Base-by-base conservation (phyloP, 2,797 vertebrate species). In the Chaetophractus vellerosus region DNA sequence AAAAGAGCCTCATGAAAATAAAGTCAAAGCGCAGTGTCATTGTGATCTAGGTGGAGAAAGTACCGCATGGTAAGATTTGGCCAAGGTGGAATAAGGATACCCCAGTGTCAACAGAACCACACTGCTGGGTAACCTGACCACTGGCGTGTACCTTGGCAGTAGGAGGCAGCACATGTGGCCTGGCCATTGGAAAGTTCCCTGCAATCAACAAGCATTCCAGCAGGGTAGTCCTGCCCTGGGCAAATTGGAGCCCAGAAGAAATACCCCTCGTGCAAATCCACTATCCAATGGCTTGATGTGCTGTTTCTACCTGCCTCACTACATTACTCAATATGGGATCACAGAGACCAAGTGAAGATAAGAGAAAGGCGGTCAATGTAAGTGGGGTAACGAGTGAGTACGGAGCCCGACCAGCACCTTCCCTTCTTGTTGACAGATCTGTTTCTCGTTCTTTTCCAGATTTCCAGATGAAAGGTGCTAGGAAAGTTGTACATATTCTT, bases 391-490 rank as follows among this genome's bases (percentile, higher is more conserved):
- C 2, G 24, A 21, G 16, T 1, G 14, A 26, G 33, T 31, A 2
- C 14, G 48, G 55, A 69, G 45, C 26, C 48, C 33, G 66, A 38
- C 69, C n/a, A 90, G 76, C 0, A 0, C 75, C 83, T 84, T 75
- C 50, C 80, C 31, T 52, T 63, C 59, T 41, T 61, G 76, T 74
- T 59, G 75, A 95, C 68, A 81, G 75, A 48, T 86, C 68, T 75
- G 83, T 72, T 75, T 95, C 86, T 95, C 88, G 57, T 68, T 94
- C 91, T 91, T 85, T 92, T 59, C 82, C 92, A 96, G 86, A 96
- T 85, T 92, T 59, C 82, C 92, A 96, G 86, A 96, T 93, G 93
- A 96, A 97, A 97, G 90, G 66, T 88, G 31, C 59, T 74, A 57
- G 63, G 45, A 52, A 92, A 71, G 82, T 50, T 36, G 71, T 90